Evolutionary conservation across 2,888 invertebrate species (phyloP).

Genomic region (Opisthograptis luteolata): DNA sequence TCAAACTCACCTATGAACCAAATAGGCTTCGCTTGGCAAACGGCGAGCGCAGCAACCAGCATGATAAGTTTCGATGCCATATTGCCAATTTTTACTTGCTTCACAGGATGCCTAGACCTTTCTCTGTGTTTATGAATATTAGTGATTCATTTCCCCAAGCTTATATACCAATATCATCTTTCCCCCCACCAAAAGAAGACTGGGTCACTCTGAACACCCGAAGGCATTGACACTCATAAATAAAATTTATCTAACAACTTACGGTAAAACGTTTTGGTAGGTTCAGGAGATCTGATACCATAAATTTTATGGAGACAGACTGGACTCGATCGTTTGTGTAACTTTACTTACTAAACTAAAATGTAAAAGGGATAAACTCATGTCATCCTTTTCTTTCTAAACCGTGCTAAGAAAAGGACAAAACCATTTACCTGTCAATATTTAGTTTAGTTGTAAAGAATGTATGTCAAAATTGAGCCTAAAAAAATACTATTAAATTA

Average conservation of each 20-base stretch:
- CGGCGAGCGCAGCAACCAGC: conserved; percentile 53
- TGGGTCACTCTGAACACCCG: conserved; percentile 62
- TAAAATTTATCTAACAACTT: conserved; percentile 62
- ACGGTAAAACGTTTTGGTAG: conserved; percentile 68
- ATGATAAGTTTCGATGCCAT: conserved; percentile 67
- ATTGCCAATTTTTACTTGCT: conserved; percentile 37
- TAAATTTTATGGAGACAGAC: conserved; percentile 52
- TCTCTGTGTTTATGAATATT: conserved; percentile 65
- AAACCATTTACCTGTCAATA: no score
- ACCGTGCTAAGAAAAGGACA: no score
- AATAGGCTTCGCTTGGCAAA: conserved; percentile 59
- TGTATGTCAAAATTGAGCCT: no score
- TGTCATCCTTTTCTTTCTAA: no score
- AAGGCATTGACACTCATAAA: conserved; percentile 72
- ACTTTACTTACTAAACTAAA: no score
- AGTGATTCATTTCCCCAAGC: conserved; percentile 67
- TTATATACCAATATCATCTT: conserved; percentile 70
- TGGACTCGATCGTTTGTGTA: no score
- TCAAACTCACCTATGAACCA: conserved; percentile 57
- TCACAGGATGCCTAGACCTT: conserved; percentile 57
- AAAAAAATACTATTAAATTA: no score
- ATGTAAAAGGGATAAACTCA: conserved; percentile 41
- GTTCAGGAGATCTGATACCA: conserved; percentile 56
- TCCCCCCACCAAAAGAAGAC: conserved; percentile 64
- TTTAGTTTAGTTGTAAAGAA: no score